These are phyloP conservation scores for Leucoptera coffeella DNA, from an alignment of 2,888 invertebrate species.

Conservation along the genomic window DNA sequence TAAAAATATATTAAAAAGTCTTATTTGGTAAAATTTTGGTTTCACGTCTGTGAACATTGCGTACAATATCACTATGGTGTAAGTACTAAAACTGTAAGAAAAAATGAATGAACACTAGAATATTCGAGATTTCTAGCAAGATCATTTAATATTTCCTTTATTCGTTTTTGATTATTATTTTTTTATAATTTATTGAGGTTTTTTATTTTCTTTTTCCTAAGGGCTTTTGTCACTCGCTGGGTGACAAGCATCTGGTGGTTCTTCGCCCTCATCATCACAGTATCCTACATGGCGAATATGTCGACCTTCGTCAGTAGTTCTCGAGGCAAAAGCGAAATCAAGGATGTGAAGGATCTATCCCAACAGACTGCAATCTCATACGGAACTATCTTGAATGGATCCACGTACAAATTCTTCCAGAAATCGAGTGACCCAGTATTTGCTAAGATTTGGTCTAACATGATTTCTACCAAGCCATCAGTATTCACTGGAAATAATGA, in stretches of 20 bases:
- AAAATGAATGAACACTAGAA: no score
- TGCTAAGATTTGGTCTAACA: slow-evolving; percentile 83
- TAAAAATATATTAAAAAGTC: no score
- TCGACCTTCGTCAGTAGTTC: slow-evolving; percentile 79
- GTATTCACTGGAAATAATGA: slow-evolving; percentile 74
- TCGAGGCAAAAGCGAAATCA: slow-evolving; percentile 73
- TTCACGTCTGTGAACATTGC: no score
- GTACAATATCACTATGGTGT: no score
- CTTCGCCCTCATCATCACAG: slow-evolving; percentile 84
- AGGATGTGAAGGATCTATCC: slow-evolving; percentile 74
- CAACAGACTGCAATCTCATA: slow-evolving; percentile 82
- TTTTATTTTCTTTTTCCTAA: no score
- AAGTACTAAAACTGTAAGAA: no score
- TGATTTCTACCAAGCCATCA: slow-evolving; percentile 74
- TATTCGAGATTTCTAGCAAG: no score
- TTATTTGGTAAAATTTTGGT: no score
- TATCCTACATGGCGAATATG: slow-evolving; percentile 69
- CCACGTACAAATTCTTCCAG: slow-evolving; percentile 73
- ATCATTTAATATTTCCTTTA: no score
- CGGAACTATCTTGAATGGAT: slow-evolving; percentile 71
- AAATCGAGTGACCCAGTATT: slow-evolving; percentile 80
- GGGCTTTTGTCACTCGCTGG: slow-evolving; percentile 84
- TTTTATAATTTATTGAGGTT: no score
- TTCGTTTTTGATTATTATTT: no score
- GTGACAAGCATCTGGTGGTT: slow-evolving; percentile 92